Conservation (phyloP, 2,797 vertebrate species). For the Acrocephalus scirpaceus region DNA sequence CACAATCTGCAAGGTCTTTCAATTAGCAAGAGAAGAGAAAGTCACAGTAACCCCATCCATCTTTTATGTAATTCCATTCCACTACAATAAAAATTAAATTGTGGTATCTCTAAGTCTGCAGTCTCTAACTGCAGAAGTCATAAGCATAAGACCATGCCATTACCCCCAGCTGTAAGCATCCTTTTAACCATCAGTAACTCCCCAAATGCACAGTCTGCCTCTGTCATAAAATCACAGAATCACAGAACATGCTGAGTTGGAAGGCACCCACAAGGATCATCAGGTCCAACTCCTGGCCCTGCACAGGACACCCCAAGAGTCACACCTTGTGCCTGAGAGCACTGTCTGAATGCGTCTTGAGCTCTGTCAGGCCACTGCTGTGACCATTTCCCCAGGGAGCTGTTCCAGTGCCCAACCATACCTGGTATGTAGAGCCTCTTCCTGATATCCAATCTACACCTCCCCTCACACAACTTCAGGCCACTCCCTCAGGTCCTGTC, state of each 20-base stretch:
- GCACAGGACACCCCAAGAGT: not conserved
- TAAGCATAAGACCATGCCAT: not conserved
- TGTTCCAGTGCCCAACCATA: not conserved
- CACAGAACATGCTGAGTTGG: not conserved
- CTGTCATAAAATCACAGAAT: not conserved
- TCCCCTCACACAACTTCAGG: not conserved
- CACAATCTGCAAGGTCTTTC: not conserved
- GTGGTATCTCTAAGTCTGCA: not conserved
- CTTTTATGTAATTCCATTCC: not conserved
- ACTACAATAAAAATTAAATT: not conserved
- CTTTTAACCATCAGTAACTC: not conserved
- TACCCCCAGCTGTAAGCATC: not conserved
- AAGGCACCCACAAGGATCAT: not conserved
- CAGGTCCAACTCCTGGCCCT: not conserved
- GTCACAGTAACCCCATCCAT: not conserved
- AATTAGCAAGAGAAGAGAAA: not conserved
- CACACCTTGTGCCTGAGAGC: no score
- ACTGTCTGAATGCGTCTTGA: fast-evolving
- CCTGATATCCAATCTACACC: not conserved
- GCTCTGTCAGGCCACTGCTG: not conserved
- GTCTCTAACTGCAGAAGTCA: not conserved
- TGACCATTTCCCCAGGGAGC: fast-evolving
- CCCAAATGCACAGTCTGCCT: not conserved
- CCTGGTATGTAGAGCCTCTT: fast-evolving
- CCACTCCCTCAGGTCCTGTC: not conserved